A percentile compares a stretch with the other conserved stretches of the same genome.
Conservation (phyloP, 1,140 invertebrate species). For the Brachionus koreanus region DNA sequence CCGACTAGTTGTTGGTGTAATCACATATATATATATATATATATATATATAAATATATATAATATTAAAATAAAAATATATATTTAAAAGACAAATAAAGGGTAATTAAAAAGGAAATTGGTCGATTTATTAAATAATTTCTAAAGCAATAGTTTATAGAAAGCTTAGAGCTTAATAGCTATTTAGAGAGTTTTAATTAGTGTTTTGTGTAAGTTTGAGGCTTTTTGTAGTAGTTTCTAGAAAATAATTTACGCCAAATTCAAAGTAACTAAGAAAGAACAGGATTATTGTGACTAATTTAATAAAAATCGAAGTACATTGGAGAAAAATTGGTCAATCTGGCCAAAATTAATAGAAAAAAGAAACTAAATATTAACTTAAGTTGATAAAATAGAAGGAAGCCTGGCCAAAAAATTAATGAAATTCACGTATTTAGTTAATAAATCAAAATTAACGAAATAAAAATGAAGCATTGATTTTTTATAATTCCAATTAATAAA, state of each 20-base stretch:
- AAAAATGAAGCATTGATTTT: neutral
- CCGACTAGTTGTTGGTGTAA: neutral
- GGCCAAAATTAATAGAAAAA: neutral
- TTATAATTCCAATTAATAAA: neutral
- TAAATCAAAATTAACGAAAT: neutral
- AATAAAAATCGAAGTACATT: neutral
- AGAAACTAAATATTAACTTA: neutral
- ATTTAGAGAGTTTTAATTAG: neutral
- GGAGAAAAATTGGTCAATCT: neutral
- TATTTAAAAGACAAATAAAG: neutral
- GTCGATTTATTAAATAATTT: neutral
- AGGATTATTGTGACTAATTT: neutral
- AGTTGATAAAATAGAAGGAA: neutral
- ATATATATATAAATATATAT: too few species aligned
- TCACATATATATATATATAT: too few species aligned
- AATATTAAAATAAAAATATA: too few species aligned
- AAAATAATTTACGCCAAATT: neutral
- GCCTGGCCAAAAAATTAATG: neutral
- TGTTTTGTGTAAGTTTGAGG: neutral
- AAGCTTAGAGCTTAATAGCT: neutral
- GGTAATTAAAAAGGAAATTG: neutral
- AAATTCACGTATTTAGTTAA: neutral
- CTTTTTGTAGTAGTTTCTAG: neutral
- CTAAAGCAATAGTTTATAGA: neutral
- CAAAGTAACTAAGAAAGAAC: neutral